Evolutionary conservation across 2,888 invertebrate species (phyloP).

Genomic region (Orthosia gothica): DNA sequence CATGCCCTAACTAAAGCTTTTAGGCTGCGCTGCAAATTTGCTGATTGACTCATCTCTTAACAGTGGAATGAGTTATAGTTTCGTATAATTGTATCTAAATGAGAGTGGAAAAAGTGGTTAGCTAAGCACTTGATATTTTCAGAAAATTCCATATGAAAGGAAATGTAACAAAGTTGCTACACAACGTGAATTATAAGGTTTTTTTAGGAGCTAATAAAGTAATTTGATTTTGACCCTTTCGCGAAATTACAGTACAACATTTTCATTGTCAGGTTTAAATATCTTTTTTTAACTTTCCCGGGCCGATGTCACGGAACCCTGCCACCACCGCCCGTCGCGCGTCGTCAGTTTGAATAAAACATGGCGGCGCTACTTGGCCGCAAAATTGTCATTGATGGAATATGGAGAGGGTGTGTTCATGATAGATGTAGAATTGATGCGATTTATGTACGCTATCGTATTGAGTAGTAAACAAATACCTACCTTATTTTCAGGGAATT

Average conservation of each 20-base stretch:
- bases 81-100: neutral
- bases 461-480: conserved; percentile 25
- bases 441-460: conserved; percentile 15
- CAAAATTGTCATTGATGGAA: conserved; percentile 56
- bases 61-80: neutral
- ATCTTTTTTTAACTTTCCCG: neutral
- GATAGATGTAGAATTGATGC: conserved; percentile 60
- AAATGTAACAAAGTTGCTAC: neutral
- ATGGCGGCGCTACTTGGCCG: conserved; percentile 48
- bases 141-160: neutral
- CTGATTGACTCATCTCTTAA: neutral
- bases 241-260: neutral
- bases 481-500: conserved; percentile 5
- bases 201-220: neutral
- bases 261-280: no score
- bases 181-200: neutral
- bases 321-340: conserved; percentile 21
- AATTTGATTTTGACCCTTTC: neutral
- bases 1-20: no score
- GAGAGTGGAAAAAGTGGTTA: neutral
- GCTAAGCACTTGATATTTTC: neutral
- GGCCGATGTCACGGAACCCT: conserved; percentile 25
- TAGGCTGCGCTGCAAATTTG: neutral
- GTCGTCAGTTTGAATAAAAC: conserved; percentile 65
- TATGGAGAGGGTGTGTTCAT: conserved; percentile 47